A percentile compares a stretch with the other conserved stretches of the same genome.
Conservation (phyloP, 2,888 invertebrate species). For the Andrena camellia region DNA sequence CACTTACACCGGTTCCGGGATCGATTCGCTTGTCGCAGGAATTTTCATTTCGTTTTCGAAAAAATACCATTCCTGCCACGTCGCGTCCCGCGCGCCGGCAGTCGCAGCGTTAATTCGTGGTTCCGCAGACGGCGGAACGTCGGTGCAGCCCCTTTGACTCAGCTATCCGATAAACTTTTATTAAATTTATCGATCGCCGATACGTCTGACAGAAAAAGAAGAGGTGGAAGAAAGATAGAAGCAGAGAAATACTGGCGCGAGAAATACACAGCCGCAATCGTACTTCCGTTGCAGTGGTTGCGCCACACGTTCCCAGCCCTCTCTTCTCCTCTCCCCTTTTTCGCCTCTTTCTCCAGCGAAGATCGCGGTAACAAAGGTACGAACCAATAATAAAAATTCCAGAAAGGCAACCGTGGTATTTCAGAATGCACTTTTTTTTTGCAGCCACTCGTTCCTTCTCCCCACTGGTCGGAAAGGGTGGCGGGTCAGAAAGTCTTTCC, state of each 20-base stretch:
- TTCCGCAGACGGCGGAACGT: constrained; percentile 12
- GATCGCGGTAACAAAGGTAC: constrained; percentile 63
- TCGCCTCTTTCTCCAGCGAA: constrained; percentile 18
- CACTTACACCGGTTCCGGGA: constrained; percentile 16
- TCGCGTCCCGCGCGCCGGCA: background rate
- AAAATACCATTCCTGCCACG: constrained; percentile 37
- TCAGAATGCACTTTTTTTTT: constrained; percentile 54
- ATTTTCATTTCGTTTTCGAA: constrained; percentile 32
- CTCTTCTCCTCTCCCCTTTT: background rate
- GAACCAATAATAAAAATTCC: constrained; percentile 65
- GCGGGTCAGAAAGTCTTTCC: constrained; percentile 51
- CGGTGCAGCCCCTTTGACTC: constrained; percentile 43
- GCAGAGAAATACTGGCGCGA: constrained; percentile 23
- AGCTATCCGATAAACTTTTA: constrained; percentile 60
- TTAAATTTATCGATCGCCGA: constrained; percentile 68
- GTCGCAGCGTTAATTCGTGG: constrained; percentile 34
- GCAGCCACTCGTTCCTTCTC: background rate
- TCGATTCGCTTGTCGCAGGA: constrained; percentile 34
- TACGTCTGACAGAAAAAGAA: constrained; percentile 15
- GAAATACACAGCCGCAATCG: constrained; percentile 19
- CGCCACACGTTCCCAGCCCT: constrained; percentile 16
- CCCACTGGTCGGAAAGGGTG: constrained; percentile 14
- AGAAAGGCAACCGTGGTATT: constrained; percentile 40
- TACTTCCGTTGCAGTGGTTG: constrained; percentile 36
- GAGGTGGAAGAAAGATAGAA: background rate